A percentile compares a stretch with the other conserved stretches of the same genome.
Conservation (phyloP, 2,113 vertebrate species). For the Columba janthina region DNA sequence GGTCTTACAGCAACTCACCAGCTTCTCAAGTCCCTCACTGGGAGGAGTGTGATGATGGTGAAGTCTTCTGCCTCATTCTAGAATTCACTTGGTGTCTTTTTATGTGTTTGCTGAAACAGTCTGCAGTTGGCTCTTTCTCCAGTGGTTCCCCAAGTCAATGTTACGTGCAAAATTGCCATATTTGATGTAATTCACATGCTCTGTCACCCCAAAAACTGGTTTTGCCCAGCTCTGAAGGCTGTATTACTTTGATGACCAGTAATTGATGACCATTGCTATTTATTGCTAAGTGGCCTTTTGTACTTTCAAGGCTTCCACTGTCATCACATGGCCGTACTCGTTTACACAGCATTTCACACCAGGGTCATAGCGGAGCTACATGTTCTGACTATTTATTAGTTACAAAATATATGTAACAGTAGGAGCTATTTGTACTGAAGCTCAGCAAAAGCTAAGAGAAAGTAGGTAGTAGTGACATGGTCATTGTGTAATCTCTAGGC, state of each 20-base stretch:
- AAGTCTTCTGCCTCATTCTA: not conserved
- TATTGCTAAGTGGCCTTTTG: not conserved
- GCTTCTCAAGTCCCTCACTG: not conserved
- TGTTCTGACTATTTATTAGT: not conserved
- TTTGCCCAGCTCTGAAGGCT: not conserved
- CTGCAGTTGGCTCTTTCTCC: not conserved
- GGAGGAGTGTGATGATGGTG: not conserved
- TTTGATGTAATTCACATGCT: not conserved
- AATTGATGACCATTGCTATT: not conserved
- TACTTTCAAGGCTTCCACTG: not conserved
- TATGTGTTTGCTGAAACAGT: not conserved
- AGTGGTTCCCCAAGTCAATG: not conserved
- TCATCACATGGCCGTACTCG: accelerated
- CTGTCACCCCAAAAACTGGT: not conserved
- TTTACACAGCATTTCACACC: not conserved
- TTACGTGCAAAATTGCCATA: not conserved
- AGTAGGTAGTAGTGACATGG: not conserved
- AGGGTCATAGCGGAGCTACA: not conserved
- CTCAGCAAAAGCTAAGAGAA: not conserved
- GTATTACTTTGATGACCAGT: not conserved
- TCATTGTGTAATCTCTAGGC: not conserved
- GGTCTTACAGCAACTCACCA: not conserved
- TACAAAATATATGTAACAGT: not conserved
- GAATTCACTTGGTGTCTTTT: not conserved
- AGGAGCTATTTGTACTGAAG: not conserved